These are phyloP conservation scores for Zaprionus inermis DNA, from an alignment of 1,140 invertebrate species.

Conservation along the genomic window DNA sequence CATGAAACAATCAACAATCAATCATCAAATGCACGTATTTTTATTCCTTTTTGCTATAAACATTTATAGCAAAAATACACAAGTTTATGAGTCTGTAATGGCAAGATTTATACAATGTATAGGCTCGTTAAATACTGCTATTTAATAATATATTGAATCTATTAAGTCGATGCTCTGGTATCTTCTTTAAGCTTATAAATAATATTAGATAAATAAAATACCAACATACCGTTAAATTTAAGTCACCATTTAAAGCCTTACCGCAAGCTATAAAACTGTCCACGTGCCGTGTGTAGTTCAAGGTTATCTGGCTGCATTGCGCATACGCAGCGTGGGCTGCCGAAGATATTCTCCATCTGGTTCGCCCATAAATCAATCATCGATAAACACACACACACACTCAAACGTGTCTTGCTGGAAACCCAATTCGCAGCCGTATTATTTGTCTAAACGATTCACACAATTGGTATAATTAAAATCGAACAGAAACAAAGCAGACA, in stretches of 20 bases:
- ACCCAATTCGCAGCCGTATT: constrained; percentile 38
- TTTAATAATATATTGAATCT: no score
- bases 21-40: no score
- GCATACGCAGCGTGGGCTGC: constrained; percentile 44
- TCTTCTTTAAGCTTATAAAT: no score
- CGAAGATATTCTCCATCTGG: constrained; percentile 26
- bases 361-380: constrained; percentile 50
- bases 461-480: constrained; percentile 69
- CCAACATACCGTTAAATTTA: not conserved
- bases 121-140: not conserved
- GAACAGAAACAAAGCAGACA: constrained; percentile 12
- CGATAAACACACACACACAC: constrained; percentile 15
- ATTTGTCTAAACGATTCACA: constrained; percentile 61
- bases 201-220: no score
- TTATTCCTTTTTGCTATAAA: not conserved
- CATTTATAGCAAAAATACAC: no score
- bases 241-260: not conserved
- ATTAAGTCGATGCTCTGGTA: no score
- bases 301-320: constrained; percentile 31
- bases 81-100: not conserved
- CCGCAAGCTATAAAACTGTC: not conserved
- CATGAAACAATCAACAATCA: no score
- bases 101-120: not conserved
- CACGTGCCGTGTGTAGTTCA: constrained; percentile 20
- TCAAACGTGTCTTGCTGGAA: not conserved